Evolutionary conservation across 2,113 vertebrate genomes (phyloP).

Genomic region (Cheilinus undulatus): DNA sequence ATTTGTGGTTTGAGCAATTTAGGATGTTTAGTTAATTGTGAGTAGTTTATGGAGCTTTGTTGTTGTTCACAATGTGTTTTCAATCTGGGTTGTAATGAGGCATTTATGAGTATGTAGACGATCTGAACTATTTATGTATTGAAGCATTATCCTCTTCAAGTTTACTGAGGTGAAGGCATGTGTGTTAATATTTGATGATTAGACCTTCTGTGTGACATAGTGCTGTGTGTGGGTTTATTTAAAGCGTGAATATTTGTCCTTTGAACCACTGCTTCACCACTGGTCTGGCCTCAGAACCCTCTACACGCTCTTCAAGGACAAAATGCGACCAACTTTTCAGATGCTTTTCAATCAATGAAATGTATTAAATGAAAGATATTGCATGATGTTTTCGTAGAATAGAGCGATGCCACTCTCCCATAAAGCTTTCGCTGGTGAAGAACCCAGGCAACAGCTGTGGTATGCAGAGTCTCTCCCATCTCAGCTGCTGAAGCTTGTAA

Average conservation of each 20-base stretch:
- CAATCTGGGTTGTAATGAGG: constrained; percentile 43
- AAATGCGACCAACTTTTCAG: too few species aligned
- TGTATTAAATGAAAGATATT: too few species aligned
- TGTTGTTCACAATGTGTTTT: constrained; percentile 56
- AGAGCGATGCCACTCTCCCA: too few species aligned
- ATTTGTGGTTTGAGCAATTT: constrained; percentile 47
- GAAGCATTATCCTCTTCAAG: background rate
- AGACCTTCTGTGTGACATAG: constrained; percentile 16
- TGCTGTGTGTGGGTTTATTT: constrained; percentile 13
- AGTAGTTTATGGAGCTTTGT: constrained; percentile 45
- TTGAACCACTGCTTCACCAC: too few species aligned
- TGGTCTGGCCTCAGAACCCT: too few species aligned
- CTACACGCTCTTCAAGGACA: too few species aligned
- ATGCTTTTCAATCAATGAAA: too few species aligned
- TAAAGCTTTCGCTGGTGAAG: too few species aligned
- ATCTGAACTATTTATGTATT: constrained; percentile 19
- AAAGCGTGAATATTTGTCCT: constrained; percentile 6
- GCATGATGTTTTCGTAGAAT: too few species aligned
- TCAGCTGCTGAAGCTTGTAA: too few species aligned
- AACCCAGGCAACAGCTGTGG: too few species aligned
- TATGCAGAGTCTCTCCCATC: too few species aligned
- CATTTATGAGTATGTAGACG: constrained; percentile 37
- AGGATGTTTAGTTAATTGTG: constrained; percentile 50
- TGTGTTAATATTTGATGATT: constrained; percentile 22
- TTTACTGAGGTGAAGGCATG: constrained; percentile 3